Base-by-base conservation (phyloP, 2,888 invertebrate species). In the Hypsopygia costalis region DNA sequence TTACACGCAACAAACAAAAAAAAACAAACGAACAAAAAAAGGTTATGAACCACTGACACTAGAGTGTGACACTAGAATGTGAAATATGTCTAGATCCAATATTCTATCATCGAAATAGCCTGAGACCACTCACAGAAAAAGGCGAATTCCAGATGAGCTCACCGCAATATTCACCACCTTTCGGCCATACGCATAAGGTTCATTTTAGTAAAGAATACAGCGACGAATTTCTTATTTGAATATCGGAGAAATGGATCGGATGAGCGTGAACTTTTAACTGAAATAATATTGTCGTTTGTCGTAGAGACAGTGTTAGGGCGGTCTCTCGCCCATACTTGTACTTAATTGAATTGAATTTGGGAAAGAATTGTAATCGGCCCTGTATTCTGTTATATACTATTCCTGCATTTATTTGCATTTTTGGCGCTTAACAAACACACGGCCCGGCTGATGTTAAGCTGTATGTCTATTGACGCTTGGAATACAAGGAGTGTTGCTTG, bases 231-330 rank as follows among this genome's bases (percentile, higher is more conserved):
- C 75, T 68, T 71, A 77, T 79, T 79, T 77, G 72, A 79, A 79
- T 79, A 77, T 69, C 65, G 58, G 55, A 59, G 68, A 68, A 74
- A 75, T 69, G 73, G 75, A 76, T 70, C 69, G 75, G 69, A 74
- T 75, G 71, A 75, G 66, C 64, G 63, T 57, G 62, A 61, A 79
- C 73, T 79, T 78, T 78, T 78, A 78, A 76, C 76, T 75, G 73
- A 77, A 78, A 79, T 77, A 77, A 77, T 77, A 79, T 76, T 77
- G 69, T 72, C 70, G 68, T 73, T 71, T 68, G 68, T 67, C 55
- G 54, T 62, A 57, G 54, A 56, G 59, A 3, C 25, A 1, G 25
- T 25, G 16, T 16, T 16, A 16, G 16, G 4, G 16, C 16, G 16
- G 4, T 16, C 4, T 16, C 4, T 16, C 4, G 16, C 4, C n/a